Conservation (phyloP, 2,113 vertebrate genomes). For the Chunga burmeisteri region DNA sequence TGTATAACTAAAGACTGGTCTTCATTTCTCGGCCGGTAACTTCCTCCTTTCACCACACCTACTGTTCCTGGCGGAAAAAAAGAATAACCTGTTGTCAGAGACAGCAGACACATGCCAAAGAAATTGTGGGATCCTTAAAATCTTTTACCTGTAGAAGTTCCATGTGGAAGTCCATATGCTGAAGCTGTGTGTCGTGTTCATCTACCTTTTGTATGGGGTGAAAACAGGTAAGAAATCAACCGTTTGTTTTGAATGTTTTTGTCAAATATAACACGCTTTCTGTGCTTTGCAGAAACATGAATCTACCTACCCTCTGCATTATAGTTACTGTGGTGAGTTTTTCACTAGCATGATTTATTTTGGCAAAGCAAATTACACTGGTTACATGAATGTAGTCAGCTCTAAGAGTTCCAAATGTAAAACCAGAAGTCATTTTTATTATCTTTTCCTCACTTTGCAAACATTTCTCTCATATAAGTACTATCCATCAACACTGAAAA, state of each 20-base stretch:
- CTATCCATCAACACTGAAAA: neutral
- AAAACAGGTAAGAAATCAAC: constrained; percentile 63
- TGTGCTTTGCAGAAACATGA: neutral
- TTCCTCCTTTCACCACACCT: constrained; percentile 70
- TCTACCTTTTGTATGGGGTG: constrained; percentile 45
- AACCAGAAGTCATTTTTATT: constrained; percentile 21
- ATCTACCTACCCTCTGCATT: neutral
- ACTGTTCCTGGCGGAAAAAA: neutral
- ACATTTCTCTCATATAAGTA: neutral
- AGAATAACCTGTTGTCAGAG: neutral
- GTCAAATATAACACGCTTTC: neutral
- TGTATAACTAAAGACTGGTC: neutral
- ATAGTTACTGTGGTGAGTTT: neutral
- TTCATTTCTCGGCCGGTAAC: constrained; percentile 13
- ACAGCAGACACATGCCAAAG: neutral
- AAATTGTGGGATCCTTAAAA: neutral
- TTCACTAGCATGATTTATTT: neutral
- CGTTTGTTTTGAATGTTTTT: neutral
- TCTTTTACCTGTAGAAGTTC: neutral
- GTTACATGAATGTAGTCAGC: neutral
- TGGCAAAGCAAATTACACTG: neutral
- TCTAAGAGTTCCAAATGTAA: neutral
- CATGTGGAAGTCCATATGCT: constrained; percentile 51
- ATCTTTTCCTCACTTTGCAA: constrained; percentile 1
- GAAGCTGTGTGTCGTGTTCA: constrained; percentile 19